These are phyloP conservation scores for Lagenorhynchus albirostris DNA, from an alignment of 2,113 vertebrate genomes.

Conservation along the genomic window DNA sequence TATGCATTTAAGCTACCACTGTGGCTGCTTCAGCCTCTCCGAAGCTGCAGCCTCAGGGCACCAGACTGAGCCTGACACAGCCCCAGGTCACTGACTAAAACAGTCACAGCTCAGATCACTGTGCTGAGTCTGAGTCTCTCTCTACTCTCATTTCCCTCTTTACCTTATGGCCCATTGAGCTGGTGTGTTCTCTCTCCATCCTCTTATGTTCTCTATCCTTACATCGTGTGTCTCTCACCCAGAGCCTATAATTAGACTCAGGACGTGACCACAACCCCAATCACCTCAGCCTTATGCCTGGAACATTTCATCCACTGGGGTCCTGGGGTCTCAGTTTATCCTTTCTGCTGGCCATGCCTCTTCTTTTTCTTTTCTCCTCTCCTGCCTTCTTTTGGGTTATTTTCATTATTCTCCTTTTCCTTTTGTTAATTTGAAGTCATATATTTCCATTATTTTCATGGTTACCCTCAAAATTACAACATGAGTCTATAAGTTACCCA, in stretches of 20 bases:
- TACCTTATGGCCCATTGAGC: rapidly evolving
- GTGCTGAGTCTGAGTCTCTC: not conserved
- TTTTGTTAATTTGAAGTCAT: not conserved
- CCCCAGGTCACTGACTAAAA: not conserved
- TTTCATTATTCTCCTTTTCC: not conserved
- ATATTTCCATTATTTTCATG: not conserved
- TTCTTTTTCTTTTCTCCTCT: not conserved
- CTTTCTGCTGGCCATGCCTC: not conserved
- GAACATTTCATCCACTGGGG: not conserved
- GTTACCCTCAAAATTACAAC: not conserved
- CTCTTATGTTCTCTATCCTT: not conserved
- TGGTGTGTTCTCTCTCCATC: not conserved
- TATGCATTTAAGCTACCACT: not conserved
- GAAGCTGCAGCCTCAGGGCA: not conserved
- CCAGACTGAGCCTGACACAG: not conserved
- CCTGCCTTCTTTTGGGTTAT: not conserved
- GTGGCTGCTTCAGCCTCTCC: not conserved
- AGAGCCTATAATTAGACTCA: not conserved
- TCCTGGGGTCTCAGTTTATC: not conserved
- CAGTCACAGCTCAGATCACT: not conserved
- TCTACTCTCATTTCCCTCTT: not conserved
- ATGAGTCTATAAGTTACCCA: not conserved
- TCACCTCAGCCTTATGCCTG: no score
- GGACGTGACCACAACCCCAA: rapidly evolving
- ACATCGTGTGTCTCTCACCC: rapidly evolving